Base-by-base conservation (phyloP, 1,140 invertebrate species). In the Apis florea region DNA sequence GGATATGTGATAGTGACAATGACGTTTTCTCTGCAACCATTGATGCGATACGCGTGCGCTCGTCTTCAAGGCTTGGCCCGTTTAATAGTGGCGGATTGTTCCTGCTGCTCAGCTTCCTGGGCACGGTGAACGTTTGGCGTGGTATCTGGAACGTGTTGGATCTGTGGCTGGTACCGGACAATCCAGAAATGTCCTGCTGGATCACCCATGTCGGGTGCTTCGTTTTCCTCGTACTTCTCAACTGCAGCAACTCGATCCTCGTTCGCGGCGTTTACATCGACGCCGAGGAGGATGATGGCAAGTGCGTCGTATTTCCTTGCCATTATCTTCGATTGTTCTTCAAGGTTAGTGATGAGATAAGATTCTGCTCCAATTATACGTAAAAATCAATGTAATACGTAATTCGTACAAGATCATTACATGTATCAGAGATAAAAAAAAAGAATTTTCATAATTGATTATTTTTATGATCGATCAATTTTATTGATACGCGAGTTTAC, bases 71-170 rank as follows among this genome's bases (percentile, higher is more conserved):
- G 97, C n/a, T 92, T 96, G 2, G 79, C 94, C 8, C 94, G 97
- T 74, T 92, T 97, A 21, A 88, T 96, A 17, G 93, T 96, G 9
- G 96, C 96, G 61, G 97, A 98, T 90, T 89, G 95, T 10, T 97
- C 91, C 95, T 97, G 54, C 93, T 97, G 56, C 92, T 97, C 68
- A 96, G 96, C 54, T 97, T 97, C 89, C 90, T 97, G 73, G 97
- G 97, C 9, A 97, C 97, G 1, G 96, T 98, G 49, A 98, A 98
- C 92, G 96, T 97, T 0, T 98, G 97, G 97, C 94, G 97, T 67
- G 97, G 97, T 11, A 95, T 98, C 53, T 98, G 97, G 97, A 96
- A 95, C 79, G 88, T 97, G 26, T 94, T 97, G 2, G 96, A 98
- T 90, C 92, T 96, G n/a, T 97, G 97, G 92, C 94, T 97, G 64